phyloP scores from a whole-genome alignment of 1,140 invertebrate genomes.

The Drusus annulatus region DNA sequence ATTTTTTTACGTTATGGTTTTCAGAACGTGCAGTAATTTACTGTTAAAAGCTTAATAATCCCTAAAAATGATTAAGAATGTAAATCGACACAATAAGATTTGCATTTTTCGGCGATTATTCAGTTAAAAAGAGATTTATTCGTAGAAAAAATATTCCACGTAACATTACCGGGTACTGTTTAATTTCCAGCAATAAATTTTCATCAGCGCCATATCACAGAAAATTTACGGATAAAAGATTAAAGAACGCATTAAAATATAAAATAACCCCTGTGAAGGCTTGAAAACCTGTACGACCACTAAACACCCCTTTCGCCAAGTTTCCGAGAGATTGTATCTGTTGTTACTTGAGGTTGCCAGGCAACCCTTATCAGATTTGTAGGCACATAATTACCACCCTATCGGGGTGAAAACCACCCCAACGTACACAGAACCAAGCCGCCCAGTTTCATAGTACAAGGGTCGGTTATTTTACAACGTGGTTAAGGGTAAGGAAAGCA shows the following conservation, averaged over 20 bases:
- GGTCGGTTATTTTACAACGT: neutral
- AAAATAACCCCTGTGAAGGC: too few species aligned
- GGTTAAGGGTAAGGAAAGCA: neutral
- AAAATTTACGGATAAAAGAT: neutral
- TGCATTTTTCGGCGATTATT: too few species aligned
- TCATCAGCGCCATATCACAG: neutral
- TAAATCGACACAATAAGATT: too few species aligned
- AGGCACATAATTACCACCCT: conserved; percentile 43
- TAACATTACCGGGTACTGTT: neutral
- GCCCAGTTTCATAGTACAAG: too few species aligned
- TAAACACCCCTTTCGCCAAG: conserved; percentile 13
- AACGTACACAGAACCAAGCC: too few species aligned
- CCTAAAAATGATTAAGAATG: too few species aligned
- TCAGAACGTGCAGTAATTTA: too few species aligned
- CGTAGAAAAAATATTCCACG: neutral
- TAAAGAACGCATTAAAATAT: conserved; percentile 35
- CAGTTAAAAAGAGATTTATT: too few species aligned
- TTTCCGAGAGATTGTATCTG: conserved; percentile 37
- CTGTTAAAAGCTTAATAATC: too few species aligned
- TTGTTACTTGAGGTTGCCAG: conserved; percentile 36
- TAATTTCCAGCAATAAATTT: neutral
- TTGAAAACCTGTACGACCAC: too few species aligned
- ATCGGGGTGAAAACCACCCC: neutral
- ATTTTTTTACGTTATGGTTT: too few species aligned
- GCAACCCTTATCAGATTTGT: conserved; percentile 46